Evolutionary conservation across 30 jellyfish, hydroid and myxozoan genomes (phyloP).

Genomic region (Sanderia malayensis): DNA sequence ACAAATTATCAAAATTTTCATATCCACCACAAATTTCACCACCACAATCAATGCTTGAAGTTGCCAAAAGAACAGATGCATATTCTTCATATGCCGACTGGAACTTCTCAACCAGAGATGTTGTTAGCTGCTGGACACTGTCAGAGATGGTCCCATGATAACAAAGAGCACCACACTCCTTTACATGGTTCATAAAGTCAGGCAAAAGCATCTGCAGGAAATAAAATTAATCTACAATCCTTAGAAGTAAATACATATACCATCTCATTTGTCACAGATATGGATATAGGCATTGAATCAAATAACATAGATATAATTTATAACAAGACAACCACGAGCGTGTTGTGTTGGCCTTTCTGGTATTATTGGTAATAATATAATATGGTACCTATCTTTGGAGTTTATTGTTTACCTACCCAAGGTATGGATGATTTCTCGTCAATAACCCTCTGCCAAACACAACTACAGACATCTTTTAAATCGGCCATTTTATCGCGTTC

Average conservation of each 20-base stretch:
- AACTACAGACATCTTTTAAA: neutral
- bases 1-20: slow-evolving; percentile 25
- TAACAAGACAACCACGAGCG: no score
- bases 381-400: no score
- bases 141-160: neutral
- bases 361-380: no score
- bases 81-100: slow-evolving; percentile 17
- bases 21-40: slow-evolving; percentile 4
- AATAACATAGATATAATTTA: neutral
- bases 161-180: neutral
- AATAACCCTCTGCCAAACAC: neutral
- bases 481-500: neutral
- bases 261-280: no score
- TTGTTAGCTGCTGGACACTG: neutral
- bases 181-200: neutral
- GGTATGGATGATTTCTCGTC: no score
- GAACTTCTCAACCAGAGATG: neutral
- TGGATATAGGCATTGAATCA: neutral
- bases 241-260: no score
- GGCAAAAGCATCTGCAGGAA: neutral
- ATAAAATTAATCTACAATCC: no score
- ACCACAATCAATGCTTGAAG: neutral
- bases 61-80: neutral
- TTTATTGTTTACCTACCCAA: no score
- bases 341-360: no score